phyloP scores from a whole-genome alignment of 2,797 vertebrate species.

The Ceryle rudis region DNA sequence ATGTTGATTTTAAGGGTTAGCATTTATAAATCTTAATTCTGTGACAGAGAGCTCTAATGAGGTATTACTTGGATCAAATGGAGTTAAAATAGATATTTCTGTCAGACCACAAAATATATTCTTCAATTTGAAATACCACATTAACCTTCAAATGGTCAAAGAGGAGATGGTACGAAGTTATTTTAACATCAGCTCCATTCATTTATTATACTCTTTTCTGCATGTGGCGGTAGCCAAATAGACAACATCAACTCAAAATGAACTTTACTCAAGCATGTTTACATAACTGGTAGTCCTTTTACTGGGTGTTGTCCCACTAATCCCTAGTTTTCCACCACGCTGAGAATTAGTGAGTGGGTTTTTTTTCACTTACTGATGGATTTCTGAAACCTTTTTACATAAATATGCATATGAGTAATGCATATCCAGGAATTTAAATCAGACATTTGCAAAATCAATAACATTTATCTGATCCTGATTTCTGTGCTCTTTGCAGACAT shows the following conservation, averaged over 20 bases:
- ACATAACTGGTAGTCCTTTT: not conserved
- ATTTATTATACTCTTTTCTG: not conserved
- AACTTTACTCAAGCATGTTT: not conserved
- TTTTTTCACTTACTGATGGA: conserved; percentile 49
- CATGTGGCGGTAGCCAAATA: not conserved
- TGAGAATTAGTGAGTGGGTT: not conserved
- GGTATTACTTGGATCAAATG: not conserved
- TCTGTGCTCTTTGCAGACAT: conserved; percentile 56
- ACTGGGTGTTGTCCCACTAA: not conserved
- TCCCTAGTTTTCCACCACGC: not conserved
- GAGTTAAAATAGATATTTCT: not conserved
- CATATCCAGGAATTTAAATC: conserved; percentile 34
- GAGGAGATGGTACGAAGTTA: not conserved
- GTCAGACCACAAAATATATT: not conserved
- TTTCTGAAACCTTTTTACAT: not conserved
- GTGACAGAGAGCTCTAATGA: not conserved
- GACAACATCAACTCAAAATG: not conserved
- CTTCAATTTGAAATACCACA: not conserved
- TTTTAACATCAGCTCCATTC: not conserved
- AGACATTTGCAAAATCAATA: conserved; percentile 48
- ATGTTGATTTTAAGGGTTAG: not conserved
- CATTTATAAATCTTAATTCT: not conserved
- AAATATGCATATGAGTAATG: not conserved
- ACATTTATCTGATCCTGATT: conserved; percentile 67
- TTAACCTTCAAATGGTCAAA: not conserved